Base-by-base conservation (phyloP, 1,140 invertebrate species). In the Drosophila burlai region DNA sequence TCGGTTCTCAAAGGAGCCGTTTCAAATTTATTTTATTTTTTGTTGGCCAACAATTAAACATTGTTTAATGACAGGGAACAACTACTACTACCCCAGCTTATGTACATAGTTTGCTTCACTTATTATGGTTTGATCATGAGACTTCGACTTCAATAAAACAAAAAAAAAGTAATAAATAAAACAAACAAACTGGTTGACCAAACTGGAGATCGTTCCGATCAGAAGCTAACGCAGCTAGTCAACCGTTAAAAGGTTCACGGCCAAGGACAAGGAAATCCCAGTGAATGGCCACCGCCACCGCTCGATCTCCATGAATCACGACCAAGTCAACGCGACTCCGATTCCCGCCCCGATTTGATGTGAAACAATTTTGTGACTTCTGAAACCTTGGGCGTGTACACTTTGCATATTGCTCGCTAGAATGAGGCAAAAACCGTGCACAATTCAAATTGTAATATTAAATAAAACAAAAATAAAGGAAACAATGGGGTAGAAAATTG, bases 261-360 rank as follows among this genome's bases (percentile, higher is more conserved):
- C 65, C 85, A 90, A 90, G 85, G 85, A 90, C 85, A 90, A 91
- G 85, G 86, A 90, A 90, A 90, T 91, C 86, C 85, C 85, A 89
- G 81, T 89, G 84, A 87, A 87, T 71, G 83, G 83, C 46, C 46
- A 40, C 63, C 47, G 15, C 73, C n/a, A 16, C 80, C 65, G 65
- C 69, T 52, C 49, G 50, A 47, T 65, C 75, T 49, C 49, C 66
- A 72, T 89, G 85, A 89, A 76, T 89, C 81, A 90, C 81, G 78
- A 90, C 49, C 66, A 34, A 47, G 34, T 46, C 42, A 18, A 34
- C n/a, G 36, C 54, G 36, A 50, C 69, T 60, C 46, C 63, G 34
- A 57, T 57, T 55, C 54, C 54, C 54, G 54, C 54, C 54, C 54
- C 54, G 54, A 57, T 57, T 60, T 5, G 49, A 40, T 55, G 46